Conservation (phyloP, 2,113 vertebrate species). For the Thunnus maccoyii region DNA sequence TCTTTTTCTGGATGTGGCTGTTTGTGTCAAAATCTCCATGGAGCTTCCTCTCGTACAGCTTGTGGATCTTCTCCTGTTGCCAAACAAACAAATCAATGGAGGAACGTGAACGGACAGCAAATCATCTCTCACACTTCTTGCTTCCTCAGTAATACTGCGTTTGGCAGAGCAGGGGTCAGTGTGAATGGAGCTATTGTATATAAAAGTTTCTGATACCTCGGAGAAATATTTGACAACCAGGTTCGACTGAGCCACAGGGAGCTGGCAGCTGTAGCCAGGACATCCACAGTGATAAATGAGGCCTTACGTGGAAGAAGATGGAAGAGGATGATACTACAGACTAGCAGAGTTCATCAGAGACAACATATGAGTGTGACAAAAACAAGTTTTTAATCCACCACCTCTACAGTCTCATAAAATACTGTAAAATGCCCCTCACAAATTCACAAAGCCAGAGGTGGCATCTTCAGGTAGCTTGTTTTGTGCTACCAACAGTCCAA, state of each 20-base stretch:
- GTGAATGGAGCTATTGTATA: conserved; percentile 65
- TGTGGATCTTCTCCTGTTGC: conserved; percentile 95
- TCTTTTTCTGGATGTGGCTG: conserved; percentile 96
- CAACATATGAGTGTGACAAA: neutral
- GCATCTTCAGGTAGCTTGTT: no score
- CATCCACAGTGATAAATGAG: conserved; percentile 11
- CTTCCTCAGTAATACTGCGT: neutral
- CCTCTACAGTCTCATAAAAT: no score
- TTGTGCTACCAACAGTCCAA: no score
- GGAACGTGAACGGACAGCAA: neutral
- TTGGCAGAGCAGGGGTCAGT: conserved; percentile 1
- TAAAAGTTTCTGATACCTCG: conserved; percentile 35
- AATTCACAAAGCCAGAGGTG: no score
- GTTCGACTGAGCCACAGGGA: conserved; percentile 60
- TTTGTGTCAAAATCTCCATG: conserved; percentile 98
- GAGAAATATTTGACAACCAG: conserved; percentile 76
- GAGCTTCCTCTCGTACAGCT: conserved; percentile 94
- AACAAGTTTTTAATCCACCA: neutral
- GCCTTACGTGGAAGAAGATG: neutral
- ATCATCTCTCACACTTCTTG: neutral
- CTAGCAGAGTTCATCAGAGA: no score
- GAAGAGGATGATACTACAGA: neutral
- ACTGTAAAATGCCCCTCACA: no score
- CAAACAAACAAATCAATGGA: conserved; percentile 25
- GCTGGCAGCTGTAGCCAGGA: conserved; percentile 27